phyloP scores from a whole-genome alignment of 2,113 vertebrate genomes.

The Setophaga petechia region DNA sequence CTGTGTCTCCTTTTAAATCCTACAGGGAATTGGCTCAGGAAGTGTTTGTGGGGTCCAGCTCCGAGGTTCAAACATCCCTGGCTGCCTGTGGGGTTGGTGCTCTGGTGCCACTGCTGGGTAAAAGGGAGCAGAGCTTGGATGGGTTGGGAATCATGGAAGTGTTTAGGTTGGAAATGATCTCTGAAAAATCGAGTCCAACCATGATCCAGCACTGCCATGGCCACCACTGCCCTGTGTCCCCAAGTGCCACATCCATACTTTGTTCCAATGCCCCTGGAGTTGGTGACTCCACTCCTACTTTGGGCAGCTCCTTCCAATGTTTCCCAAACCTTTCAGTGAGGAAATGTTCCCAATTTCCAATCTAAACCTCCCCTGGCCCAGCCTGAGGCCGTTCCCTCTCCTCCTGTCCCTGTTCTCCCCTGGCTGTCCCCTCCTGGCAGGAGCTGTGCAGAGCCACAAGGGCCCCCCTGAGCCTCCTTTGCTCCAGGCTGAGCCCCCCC shows the following conservation, averaged over 20 bases:
- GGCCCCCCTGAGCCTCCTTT: neutral
- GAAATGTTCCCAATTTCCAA: neutral
- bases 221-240: neutral
- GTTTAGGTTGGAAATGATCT: neutral
- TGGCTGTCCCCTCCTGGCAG: too few relatives aligned
- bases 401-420: too few relatives aligned
- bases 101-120: neutral
- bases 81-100: accelerated
- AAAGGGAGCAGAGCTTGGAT: neutral
- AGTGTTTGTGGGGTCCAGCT: accelerated
- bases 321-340: accelerated
- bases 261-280: accelerated
- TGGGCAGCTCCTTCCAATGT: accelerated
- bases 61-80: accelerated
- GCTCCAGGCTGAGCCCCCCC: neutral
- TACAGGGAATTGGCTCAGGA: accelerated
- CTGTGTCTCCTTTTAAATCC: accelerated
- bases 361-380: accelerated
- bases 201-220: neutral
- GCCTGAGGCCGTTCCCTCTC: too few relatives aligned
- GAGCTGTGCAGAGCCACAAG: neutral
- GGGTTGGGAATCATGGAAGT: neutral
- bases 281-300: neutral
- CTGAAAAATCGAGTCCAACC: too few relatives aligned
- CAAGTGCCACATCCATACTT: neutral